phyloP scores from a whole-genome alignment of 2,797 vertebrate genomes.

The Knipowitschia caucasica region DNA sequence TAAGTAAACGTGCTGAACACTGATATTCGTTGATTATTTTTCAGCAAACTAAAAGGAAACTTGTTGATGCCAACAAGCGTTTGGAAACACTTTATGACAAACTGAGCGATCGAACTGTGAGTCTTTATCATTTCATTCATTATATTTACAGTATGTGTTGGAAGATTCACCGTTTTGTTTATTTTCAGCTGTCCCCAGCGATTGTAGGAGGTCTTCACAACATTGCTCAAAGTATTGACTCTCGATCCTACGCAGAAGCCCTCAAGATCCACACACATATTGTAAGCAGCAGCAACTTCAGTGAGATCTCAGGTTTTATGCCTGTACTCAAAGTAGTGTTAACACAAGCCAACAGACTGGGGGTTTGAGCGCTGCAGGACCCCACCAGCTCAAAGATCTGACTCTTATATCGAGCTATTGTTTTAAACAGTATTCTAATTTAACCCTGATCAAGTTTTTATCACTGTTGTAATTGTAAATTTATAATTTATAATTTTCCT shows the following conservation, averaged over 20 bases:
- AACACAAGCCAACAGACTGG: conserved; percentile 94
- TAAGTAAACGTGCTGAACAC: neutral
- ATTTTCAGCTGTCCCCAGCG: conserved; percentile 85
- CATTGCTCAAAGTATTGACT: conserved; percentile 88
- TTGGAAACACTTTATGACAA: conserved; percentile 95
- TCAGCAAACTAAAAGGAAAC: conserved; percentile 97
- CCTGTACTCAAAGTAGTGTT: conserved; percentile 96
- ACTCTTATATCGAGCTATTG: neutral
- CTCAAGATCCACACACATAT: conserved; percentile 96
- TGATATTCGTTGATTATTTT: conserved; percentile 14
- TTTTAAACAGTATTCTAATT: too few relatives aligned
- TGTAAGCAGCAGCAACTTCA: conserved; percentile 97
- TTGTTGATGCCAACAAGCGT: conserved; percentile 94
- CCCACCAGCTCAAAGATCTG: conserved; percentile 6
- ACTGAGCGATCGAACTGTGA: conserved; percentile 94
- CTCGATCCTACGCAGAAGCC: conserved; percentile 84
- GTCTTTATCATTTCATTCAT: conserved; percentile 37
- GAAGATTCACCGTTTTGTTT: neutral
- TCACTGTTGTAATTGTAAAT: too few relatives aligned
- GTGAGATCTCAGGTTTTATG: conserved; percentile 98
- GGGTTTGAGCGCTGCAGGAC: conserved; percentile 69
- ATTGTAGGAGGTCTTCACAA: conserved; percentile 90
- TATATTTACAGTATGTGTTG: neutral
- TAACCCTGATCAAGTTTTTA: too few relatives aligned
- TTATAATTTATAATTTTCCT: too few relatives aligned